phyloP scores from a whole-genome alignment of 2,797 vertebrate genomes.

The Okamejei kenojei region DNA sequence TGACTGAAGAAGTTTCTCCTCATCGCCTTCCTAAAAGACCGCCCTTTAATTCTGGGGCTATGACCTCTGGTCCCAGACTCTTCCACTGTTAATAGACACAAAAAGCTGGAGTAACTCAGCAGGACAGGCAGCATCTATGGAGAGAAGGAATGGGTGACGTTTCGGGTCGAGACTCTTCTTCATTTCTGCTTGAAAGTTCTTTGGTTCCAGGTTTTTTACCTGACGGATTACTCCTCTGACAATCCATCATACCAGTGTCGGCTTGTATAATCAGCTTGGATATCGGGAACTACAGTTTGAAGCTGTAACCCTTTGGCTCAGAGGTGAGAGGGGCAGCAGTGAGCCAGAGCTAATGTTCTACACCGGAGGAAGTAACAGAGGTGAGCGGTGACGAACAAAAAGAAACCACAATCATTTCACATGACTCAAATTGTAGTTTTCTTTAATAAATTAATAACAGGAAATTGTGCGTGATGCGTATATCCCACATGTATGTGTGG shows the following conservation, averaged over 20 bases:
- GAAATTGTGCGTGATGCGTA: not conserved
- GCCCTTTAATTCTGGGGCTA: no score
- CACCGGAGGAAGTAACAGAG: constrained; percentile 1
- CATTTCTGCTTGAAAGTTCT: not conserved
- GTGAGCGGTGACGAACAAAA: not conserved
- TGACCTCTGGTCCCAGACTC: no score
- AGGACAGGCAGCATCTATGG: no score
- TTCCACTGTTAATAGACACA: no score
- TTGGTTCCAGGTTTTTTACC: not conserved
- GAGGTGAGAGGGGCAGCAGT: not conserved
- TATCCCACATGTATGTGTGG: not conserved
- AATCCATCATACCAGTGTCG: not conserved
- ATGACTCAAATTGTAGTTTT: constrained; percentile 4
- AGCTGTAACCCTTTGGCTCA: not conserved
- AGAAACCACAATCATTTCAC: constrained; percentile 9
- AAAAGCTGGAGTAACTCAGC: no score
- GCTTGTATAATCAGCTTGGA: not conserved
- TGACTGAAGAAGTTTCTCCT: no score
- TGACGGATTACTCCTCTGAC: not conserved
- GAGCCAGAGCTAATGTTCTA: not conserved
- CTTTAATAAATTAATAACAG: constrained; percentile 29
- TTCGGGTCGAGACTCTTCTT: no score
- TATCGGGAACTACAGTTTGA: not conserved
- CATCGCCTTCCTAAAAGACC: no score
- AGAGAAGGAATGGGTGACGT: no score